phyloP scores from a whole-genome alignment of 2,797 vertebrate genomes.

The Arrhamphus sclerolepis region DNA sequence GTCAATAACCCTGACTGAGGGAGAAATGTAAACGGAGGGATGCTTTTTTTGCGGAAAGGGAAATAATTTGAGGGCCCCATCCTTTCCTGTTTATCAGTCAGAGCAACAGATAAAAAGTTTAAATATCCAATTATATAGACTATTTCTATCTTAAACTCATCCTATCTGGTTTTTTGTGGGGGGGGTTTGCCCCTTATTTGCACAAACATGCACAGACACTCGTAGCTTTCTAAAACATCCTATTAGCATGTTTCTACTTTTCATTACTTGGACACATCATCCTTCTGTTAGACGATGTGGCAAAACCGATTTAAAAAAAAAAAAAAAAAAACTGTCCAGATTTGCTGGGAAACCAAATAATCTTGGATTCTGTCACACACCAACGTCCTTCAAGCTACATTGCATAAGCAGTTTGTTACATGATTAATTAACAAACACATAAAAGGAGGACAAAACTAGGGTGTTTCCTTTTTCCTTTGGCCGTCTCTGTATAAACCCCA shows the following conservation, averaged over 20 bases:
- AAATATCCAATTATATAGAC: constrained; percentile 25
- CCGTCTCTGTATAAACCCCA: constrained; percentile 44
- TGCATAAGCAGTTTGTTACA: constrained; percentile 38
- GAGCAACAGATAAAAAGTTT: constrained; percentile 56
- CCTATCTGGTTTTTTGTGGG: constrained; percentile 18
- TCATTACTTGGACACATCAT: background rate
- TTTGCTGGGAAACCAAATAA: constrained; percentile 1
- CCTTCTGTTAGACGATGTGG: background rate
- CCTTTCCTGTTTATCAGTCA: constrained; percentile 77
- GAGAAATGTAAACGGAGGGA: constrained; percentile 27
- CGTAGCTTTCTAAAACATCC: background rate
- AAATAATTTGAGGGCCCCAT: constrained; percentile 67
- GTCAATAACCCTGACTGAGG: constrained; percentile 34
- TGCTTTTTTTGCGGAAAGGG: constrained; percentile 53
- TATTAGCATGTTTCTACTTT: background rate
- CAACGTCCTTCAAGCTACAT: constrained; percentile 14
- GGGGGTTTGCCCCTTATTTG: background rate
- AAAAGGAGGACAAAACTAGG: constrained; percentile 24
- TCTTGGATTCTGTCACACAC: background rate
- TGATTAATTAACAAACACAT: constrained; percentile 45
- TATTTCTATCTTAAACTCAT: constrained; percentile 19
- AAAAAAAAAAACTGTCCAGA: background rate
- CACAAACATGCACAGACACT: constrained; percentile 15
- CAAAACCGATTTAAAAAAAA: too few relatives aligned
- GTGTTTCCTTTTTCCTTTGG: constrained; percentile 9